A percentile compares a stretch with the other conserved stretches of the same genome.
Conservation (phyloP, 1,140 invertebrate species). For the Drosophila dunni region DNA sequence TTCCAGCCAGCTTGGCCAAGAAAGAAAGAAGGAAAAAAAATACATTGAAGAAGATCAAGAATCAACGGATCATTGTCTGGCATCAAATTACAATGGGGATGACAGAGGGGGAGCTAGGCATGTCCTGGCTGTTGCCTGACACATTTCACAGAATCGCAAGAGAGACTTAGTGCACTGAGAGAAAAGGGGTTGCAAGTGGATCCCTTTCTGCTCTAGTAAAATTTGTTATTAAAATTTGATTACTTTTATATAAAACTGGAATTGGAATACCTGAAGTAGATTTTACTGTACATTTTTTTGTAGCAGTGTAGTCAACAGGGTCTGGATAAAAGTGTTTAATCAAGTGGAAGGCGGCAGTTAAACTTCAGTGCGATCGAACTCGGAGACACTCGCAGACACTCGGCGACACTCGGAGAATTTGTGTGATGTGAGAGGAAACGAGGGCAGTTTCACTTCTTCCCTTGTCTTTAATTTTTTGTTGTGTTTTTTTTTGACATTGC, state of each 20-base stretch:
- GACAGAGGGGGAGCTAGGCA: constrained; percentile 8
- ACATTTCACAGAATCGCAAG: constrained; percentile 65
- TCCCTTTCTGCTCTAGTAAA: no score
- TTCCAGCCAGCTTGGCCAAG: constrained; percentile 36
- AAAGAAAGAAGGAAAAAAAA: background rate
- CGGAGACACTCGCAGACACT: background rate
- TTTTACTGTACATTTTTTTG: no score
- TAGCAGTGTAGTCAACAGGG: background rate
- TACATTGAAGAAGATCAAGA: constrained; percentile 52
- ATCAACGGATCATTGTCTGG: constrained; percentile 73
- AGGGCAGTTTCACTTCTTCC: background rate
- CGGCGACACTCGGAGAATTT: no score
- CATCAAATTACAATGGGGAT: constrained; percentile 58
- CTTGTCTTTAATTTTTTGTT: background rate
- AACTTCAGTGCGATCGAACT: constrained; percentile 41
- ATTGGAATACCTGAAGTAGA: no score
- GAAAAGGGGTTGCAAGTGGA: no score
- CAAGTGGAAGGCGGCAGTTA: constrained; percentile 80
- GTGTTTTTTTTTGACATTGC: constrained; percentile 30
- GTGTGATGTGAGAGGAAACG: background rate
- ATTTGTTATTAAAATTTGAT: no score
- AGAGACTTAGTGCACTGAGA: constrained; percentile 20
- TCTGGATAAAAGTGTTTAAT: constrained; percentile 72
- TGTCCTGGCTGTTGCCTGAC: constrained; percentile 22
- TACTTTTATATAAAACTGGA: no score